Evolutionary conservation across 2,797 vertebrate species (phyloP), one percentile per base, ranked within the genome.

Genomic region (Mormyrops attenuatus): DNA sequence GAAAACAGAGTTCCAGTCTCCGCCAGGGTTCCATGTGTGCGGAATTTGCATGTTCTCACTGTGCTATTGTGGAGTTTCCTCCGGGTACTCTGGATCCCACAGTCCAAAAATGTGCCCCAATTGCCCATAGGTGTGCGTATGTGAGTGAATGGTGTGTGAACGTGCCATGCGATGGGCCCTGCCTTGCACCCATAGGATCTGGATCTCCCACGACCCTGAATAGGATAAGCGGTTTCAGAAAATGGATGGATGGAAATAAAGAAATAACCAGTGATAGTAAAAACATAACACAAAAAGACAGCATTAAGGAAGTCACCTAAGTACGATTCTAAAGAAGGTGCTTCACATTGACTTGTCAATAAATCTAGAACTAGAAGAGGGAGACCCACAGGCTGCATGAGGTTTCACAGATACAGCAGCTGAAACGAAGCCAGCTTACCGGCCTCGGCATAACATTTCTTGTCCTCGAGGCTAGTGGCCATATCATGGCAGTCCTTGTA

Each of bases 401-500:
- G 30, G 66, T 69, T 15, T 1, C 66, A 34, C 30, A 38, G 26
- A 34, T 1, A 38, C 66, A 38, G 30, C 30, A 73, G 34, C 69
- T 41, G 13, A 2, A 17, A 73, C 34, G 38, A 17, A 2, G 30
- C n/a, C 0, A n/a, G 82, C 93, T 96, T 96, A 99, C 98, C 98
- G 6, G 94, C 93, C 94, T 95, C 95, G 91, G 97, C 97, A 4
- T 96, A 95, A 73, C 90, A 93, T 92, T 96, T 99, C 94, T 98
- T 99, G 92, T 98, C 97, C 91, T 97, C 95, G 88, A 89, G 34
- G 91, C 96, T 94, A 92, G 93, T 73, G 92, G 97, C 95, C 92
- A 97, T 87, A 89, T 98, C 97, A 94, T 96, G 98, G 92, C 98
- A 94, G 91, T 99, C 98, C 88, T 96, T 96, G 91, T 98, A 97